Percentiles rank a stretch among this genome's conserved stretches.
phyloP scores from a whole-genome alignment of 2,888 invertebrate genomes.

The Saturnia pavonia region DNA sequence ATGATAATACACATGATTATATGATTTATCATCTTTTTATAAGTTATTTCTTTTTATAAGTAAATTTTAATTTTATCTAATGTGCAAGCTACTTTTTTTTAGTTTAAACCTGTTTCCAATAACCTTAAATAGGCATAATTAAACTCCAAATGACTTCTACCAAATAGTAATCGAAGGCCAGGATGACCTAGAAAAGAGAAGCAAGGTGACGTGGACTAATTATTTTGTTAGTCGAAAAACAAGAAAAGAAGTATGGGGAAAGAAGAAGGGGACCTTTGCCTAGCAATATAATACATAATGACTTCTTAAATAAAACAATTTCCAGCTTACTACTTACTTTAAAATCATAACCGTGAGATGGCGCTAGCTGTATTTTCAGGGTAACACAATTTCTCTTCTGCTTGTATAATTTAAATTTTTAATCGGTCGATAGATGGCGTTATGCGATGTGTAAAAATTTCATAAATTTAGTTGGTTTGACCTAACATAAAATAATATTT shows the following conservation, averaged over 20 bases:
- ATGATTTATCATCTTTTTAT: too few species aligned
- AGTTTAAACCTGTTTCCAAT: too few species aligned
- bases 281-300: background rate
- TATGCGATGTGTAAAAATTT: background rate
- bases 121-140: too few species aligned
- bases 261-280: background rate
- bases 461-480: background rate
- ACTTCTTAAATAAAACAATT: background rate
- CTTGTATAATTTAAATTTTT: conserved; percentile 4
- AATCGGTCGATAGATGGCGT: conserved; percentile 8
- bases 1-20: too few species aligned
- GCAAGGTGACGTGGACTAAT: background rate
- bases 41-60: too few species aligned
- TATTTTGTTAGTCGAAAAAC: background rate
- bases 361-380: background rate
- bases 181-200: too few species aligned
- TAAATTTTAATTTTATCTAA: too few species aligned
- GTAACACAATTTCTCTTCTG: background rate
- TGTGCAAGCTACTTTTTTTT: too few species aligned
- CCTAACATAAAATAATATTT: background rate
- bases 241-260: background rate
- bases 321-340: background rate
- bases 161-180: too few species aligned
- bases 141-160: too few species aligned
- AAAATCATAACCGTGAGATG: background rate